Evolutionary conservation across 1,140 invertebrate genomes (phyloP), one percentile per base, ranked within the genome.

Genomic region (Phenacoccus solenopsis): DNA sequence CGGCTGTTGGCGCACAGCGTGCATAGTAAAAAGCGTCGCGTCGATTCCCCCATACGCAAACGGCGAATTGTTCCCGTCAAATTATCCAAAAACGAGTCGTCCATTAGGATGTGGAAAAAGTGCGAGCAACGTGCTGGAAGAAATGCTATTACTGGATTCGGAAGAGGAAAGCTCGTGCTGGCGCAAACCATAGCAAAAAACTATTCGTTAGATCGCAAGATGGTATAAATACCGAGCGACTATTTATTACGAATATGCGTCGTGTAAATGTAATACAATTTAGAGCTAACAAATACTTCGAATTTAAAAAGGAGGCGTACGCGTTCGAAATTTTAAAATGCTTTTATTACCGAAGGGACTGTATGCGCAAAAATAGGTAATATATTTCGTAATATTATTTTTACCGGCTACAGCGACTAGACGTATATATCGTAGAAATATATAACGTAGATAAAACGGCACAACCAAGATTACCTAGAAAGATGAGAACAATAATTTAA

Each of bases 401-500:
- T 49, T 49, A 49, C 12, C 12, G 38, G 20, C 38, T 49, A 49
- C 38, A n/a, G n/a, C n/a, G n/a, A n/a, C n/a, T n/a, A n/a, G n/a
- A n/a, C n/a, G n/a, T n/a, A n/a, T n/a, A n/a, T n/a, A 49, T 49
- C 20, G 12, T 49, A 49, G 20, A n/a, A 49, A 49, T 16, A 49
- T 49, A 49, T 49, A 49, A 49, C 20, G 38, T n/a, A 49, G 38
- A 49, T 49, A 49, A 49, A 49, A 49, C 16, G 38, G 38, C 20
- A 49, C 38, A 49, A n/a, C 38, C 38, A 49, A 49, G 38, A 49
- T 49, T 49, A 49, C 38, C 38, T 49, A 49, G 38, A 49, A 49
- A 49, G 38, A 49, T 49, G 38, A 49, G 38, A 49, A n/a, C 38
- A 49, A 49, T 49, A 49, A 49, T 49, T 49, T 49, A 49, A 49